Percentiles rank a stretch among this genome's conserved stretches.
Conservation (phyloP, 2,113 vertebrate genomes). For the Mustela nigripes region DNA sequence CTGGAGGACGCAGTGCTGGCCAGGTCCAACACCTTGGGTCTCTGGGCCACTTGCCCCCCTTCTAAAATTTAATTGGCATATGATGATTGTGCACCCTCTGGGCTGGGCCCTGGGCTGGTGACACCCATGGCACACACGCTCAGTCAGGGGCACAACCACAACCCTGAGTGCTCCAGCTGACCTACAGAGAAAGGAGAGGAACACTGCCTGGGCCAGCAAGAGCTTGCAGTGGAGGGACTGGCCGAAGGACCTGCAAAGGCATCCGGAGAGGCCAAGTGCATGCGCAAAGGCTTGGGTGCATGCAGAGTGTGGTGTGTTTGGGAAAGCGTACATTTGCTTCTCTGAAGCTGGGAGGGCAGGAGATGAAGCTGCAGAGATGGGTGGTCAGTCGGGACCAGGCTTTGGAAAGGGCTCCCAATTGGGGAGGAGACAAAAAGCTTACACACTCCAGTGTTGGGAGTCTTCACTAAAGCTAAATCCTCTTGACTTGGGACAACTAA, state of each 20-base stretch:
- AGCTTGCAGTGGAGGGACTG: not conserved
- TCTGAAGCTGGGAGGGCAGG: not conserved
- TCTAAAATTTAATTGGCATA: constrained; percentile 25
- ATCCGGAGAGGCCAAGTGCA: not conserved
- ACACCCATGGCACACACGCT: not conserved
- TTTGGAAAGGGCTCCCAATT: not conserved
- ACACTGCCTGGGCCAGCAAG: not conserved
- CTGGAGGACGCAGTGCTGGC: not conserved
- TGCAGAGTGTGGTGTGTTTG: not conserved
- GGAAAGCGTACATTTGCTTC: not conserved
- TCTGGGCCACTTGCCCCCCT: not conserved
- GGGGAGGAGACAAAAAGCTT: not conserved
- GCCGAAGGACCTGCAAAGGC: not conserved
- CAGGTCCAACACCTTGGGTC: not conserved
- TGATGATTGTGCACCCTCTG: not conserved
- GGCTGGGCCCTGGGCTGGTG: not conserved
- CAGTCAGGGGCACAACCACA: not conserved
- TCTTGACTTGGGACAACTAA: not conserved
- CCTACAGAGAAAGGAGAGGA: not conserved
- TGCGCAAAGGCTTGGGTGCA: not conserved
- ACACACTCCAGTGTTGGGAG: not conserved
- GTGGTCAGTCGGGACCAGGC: not conserved
- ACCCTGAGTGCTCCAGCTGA: not conserved
- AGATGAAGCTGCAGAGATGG: not conserved
- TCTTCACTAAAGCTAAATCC: not conserved